phyloP scores from a whole-genome alignment of 1,140 invertebrate species.

The Drosophila oshimai region DNA sequence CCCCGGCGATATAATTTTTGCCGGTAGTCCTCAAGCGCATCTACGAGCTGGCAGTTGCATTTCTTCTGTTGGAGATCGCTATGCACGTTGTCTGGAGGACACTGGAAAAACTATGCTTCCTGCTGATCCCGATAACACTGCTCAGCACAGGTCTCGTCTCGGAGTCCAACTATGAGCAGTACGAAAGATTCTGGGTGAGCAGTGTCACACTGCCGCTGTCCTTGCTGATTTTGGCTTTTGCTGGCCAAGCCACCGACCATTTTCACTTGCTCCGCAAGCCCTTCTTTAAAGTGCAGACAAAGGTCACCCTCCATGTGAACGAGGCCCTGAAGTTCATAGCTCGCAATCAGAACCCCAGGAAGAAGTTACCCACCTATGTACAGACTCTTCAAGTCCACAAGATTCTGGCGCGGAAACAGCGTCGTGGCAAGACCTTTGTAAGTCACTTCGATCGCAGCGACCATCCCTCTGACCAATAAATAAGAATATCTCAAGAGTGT shows the following conservation, averaged over 20 bases:
- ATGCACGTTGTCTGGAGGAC: slow-evolving; percentile 10
- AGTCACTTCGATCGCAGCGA: background rate
- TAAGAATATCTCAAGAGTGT: background rate
- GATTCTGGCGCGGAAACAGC: background rate
- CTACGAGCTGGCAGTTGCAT: background rate
- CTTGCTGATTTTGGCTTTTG: slow-evolving; percentile 3
- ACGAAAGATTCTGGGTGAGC: slow-evolving; percentile 6
- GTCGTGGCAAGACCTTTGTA: background rate
- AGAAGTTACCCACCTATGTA: background rate
- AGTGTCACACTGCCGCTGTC: slow-evolving; percentile 30
- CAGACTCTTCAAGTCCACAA: background rate
- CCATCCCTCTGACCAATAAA: background rate
- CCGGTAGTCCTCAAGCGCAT: background rate
- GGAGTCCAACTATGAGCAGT: background rate
- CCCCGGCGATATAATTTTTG: background rate
- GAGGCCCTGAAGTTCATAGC: background rate
- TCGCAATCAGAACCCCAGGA: background rate
- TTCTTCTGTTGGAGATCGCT: slow-evolving; percentile 13
- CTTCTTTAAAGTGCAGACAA: background rate
- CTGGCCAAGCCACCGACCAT: slow-evolving; percentile 27
- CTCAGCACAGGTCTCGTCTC: background rate
- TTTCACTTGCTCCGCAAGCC: background rate
- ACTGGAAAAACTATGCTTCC: background rate
- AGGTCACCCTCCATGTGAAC: background rate
- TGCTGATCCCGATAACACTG: background rate